Evolutionary conservation across 2,113 vertebrate species (phyloP).

Genomic region (Gnathonemus echidnorhynchus): DNA sequence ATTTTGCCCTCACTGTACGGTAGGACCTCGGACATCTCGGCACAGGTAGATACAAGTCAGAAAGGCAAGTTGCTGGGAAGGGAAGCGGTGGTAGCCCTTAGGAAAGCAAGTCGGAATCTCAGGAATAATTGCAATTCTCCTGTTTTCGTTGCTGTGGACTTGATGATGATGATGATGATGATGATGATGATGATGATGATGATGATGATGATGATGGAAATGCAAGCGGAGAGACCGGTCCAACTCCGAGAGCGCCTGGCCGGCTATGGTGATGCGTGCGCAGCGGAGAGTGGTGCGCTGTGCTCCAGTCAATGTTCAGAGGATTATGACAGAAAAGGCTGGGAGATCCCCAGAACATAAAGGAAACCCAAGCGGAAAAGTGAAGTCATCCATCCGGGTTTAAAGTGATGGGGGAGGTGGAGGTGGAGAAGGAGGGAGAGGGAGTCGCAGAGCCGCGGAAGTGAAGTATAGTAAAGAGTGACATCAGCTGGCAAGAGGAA

Average conservation of each 20-base stretch:
- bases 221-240: constrained; percentile 15
- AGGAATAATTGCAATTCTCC: constrained; percentile 28
- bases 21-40: constrained; percentile 89
- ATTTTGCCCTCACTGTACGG: constrained; percentile 95
- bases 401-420: constrained; percentile 1
- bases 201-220: neutral
- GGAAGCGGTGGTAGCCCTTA: neutral
- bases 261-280: constrained; percentile 26
- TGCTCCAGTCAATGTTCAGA: constrained; percentile 48
- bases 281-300: constrained; percentile 33
- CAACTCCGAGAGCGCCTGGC: constrained; percentile 13
- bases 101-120: constrained; percentile 23
- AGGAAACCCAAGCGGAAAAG: constrained; percentile 84
- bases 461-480: constrained; percentile 46
- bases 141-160: constrained; percentile 2
- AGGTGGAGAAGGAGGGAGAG: constrained; percentile 11
- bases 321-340: constrained; percentile 67
- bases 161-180: neutral
- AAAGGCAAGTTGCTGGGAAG: neutral
- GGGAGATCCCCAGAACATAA: constrained; percentile 88
- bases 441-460: neutral
- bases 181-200: neutral
- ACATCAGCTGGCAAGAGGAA: constrained; percentile 53
- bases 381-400: constrained; percentile 94
- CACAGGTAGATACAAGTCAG: constrained; percentile 19